Evolutionary conservation across 2,113 vertebrate species (phyloP), one percentile per base, ranked within the genome.

Genomic region (Psephotus haematonotus): DNA sequence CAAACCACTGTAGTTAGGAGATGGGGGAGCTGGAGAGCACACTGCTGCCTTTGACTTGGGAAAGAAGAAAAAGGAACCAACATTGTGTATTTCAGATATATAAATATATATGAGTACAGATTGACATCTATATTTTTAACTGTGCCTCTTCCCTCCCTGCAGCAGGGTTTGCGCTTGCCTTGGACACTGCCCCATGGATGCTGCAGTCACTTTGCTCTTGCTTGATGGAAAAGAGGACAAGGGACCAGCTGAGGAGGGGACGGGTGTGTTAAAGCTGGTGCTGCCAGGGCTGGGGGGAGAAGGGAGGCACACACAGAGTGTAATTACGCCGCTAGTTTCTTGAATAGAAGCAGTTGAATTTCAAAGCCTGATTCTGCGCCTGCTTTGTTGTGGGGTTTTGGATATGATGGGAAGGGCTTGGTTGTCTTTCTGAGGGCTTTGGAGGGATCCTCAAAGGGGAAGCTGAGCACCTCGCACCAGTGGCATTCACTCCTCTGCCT

Each of bases 111-210:
- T 17, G 53, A 86, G 69, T 35, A 80, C 68, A 92, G 57, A 90
- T 44, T 10, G 86, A 95, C 47, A 94, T 81, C 71, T 92, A 76
- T 98, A 98, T 98, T 98, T 98, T 97, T 97, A 98, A 96, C 79
- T 71, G 75, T 39, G 91, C 89, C 96, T 52, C 39, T 93, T 86
- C 71, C 87, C 70, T 44, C 85, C 53, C 62, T 2, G 11, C 7
- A 3, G 77, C 24, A 11, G 37, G 76, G 64, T 59, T 63, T 78
- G 50, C 23, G 53, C 89, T 95, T 2, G 0, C 82, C 91, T 82
- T 85, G 41, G 9, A 96, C 44, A 86, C 77, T 86, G 91, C 93
- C 93, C 97, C 82, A 83, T 59, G 76, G 93, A 88, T 64, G 50
- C 90, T 87, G 92, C 78, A 10, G 27, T 95, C 84, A 75, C 76